phyloP scores from a whole-genome alignment of 2,888 invertebrate genomes.

The Agonopterix subpropinquella region DNA sequence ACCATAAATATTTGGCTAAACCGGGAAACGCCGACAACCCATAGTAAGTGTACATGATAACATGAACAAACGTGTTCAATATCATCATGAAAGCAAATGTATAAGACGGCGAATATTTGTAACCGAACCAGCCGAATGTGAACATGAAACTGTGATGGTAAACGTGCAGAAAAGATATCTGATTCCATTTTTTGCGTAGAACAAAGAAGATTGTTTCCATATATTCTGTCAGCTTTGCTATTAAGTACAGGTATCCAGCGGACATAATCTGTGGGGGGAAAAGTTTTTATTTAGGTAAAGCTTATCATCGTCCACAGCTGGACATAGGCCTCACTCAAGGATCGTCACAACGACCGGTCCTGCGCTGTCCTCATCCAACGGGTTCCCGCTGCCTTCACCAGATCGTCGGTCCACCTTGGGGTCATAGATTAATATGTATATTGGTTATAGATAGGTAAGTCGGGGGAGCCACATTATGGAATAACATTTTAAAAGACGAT shows the following conservation, averaged over 20 bases:
- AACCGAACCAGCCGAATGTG: constrained; percentile 79
- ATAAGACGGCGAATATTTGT: constrained; percentile 80
- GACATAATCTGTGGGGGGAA: too few species aligned
- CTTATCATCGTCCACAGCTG: too few species aligned
- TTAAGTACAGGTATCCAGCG: constrained; percentile 64
- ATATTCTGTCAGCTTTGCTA: constrained; percentile 81
- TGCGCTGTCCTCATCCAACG: too few species aligned
- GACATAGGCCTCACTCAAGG: too few species aligned
- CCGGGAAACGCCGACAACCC: constrained; percentile 80
- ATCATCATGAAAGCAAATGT: constrained; percentile 79
- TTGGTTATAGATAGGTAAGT: too few species aligned
- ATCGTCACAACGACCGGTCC: too few species aligned
- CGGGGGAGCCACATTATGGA: too few species aligned
- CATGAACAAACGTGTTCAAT: constrained; percentile 80
- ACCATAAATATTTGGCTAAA: constrained; percentile 82
- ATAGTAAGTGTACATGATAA: constrained; percentile 86
- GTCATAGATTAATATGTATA: too few species aligned
- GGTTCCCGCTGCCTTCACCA: too few species aligned
- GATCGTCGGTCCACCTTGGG: too few species aligned
- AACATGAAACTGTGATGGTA: constrained; percentile 88
- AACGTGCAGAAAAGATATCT: constrained; percentile 89
- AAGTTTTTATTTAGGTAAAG: too few species aligned
- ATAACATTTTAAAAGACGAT: too few species aligned
- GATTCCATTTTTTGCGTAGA: constrained; percentile 82
- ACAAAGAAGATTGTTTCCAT: constrained; percentile 89